Evolutionary conservation across 2,888 invertebrate genomes (phyloP).

Genomic region (Epirrita christyi): DNA sequence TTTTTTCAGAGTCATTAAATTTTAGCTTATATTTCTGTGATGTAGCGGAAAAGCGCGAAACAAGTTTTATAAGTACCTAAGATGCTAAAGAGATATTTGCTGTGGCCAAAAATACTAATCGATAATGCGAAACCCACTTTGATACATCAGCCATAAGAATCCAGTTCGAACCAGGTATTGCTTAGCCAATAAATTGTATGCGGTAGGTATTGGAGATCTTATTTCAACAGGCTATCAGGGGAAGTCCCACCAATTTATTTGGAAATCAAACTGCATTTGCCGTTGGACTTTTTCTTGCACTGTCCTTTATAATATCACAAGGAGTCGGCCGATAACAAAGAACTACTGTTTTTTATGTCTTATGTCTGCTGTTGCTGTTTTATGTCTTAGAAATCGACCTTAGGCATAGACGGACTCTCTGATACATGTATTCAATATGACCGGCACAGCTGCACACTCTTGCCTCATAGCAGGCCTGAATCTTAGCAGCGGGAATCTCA

Average conservation of each 20-base stretch:
- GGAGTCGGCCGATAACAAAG: no score
- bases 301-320: no score
- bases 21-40: constrained; percentile 43
- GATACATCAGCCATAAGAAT: not conserved
- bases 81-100: constrained; percentile 3
- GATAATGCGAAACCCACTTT: not conserved
- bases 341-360: no score
- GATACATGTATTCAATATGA: no score
- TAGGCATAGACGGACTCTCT: no score
- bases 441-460: no score
- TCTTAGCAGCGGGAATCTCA: no score
- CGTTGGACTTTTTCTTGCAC: no score
- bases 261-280: not conserved
- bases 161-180: not conserved
- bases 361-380: no score
- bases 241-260: not conserved
- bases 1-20: constrained; percentile 44
- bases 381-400: no score
- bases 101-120: not conserved
- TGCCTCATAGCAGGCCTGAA: no score
- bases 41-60: constrained; percentile 8
- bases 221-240: not conserved
- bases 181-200: not conserved
- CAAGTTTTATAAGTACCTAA: not conserved
- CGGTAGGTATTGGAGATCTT: no score